Base-by-base conservation (phyloP, 2,797 vertebrate species). In the Rhinophrynus dorsalis region DNA sequence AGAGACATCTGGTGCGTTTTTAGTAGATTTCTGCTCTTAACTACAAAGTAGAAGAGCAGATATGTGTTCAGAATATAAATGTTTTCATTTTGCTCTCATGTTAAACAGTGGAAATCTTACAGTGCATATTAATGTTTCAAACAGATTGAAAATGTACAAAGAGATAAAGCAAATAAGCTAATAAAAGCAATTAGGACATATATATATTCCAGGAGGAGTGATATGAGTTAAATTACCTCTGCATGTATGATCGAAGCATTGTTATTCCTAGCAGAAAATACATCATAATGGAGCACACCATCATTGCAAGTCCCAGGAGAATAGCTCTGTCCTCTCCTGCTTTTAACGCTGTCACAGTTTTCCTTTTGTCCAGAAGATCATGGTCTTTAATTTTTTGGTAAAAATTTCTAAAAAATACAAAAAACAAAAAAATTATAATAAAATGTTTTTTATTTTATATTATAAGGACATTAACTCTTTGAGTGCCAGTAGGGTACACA, bases 181-280 rank as follows among this genome's bases (percentile, higher is more conserved):
- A 68, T 10, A 11, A 48, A 59, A 27, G 45, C 64, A 64, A 54
- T 75, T 33, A 51, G 40, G 35, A 50, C 30, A 58, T 55, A 54
- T 54, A 62, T 54, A 50, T 2, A 15, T 6, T 23, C n/a, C 50
- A 59, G 57, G 50, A 18, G 17, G n/a, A 71, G 21, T 17, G 30
- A 44, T 38, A 47, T 3, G 7, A 9, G 2, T 0, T 11, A 50
- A 64, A 21, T 85, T 90, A 97, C 96, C 94, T 96, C 81, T 96
- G 94, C 78, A 94, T 90, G 85, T 96, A 95, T 0, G 94, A 94
- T 51, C 94, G 94, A 37, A 97, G 84, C 38, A 96, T 80, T 0
- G 95, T 97, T 82, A 96, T 94, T 50, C 95, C 95, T 84, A 97
- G 87, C 40, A 98, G 91, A 17, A 97, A 98, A 84, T 94, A 97